A percentile compares a stretch with the other conserved stretches of the same genome.
These are phyloP conservation scores for Sitobion miscanthi DNA, from an alignment of 1,140 invertebrate species.

Conservation along the genomic window DNA sequence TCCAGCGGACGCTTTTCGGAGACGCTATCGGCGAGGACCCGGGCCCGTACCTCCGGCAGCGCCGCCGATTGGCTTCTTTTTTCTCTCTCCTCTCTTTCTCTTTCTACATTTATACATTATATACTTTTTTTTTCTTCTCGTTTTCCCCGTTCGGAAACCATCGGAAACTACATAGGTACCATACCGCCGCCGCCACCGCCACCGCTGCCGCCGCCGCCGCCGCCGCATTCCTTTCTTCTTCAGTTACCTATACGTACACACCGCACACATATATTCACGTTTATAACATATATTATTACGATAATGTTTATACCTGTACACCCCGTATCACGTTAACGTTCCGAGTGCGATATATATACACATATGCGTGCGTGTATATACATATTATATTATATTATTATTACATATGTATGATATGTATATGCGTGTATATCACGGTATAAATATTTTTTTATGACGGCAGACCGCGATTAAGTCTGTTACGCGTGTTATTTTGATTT, in stretches of 20 bases:
- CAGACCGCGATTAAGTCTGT: constrained; percentile 42
- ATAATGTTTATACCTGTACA: constrained; percentile 55
- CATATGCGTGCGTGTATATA: background rate
- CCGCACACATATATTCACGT: constrained; percentile 34
- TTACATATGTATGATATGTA: constrained; percentile 32
- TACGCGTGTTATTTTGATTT: background rate
- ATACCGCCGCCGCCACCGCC: background rate
- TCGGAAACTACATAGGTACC: constrained; percentile 47
- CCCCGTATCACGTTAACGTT: constrained; percentile 54
- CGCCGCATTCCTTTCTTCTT: constrained; percentile 54
- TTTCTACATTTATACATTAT: constrained; percentile 21
- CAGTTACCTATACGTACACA: constrained; percentile 28
- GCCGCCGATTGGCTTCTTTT: constrained; percentile 40
- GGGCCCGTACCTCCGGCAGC: background rate
- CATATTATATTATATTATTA: constrained; percentile 32
- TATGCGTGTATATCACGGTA: constrained; percentile 25
- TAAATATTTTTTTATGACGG: constrained; percentile 43
- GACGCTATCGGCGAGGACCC: background rate
- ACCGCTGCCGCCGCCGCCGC: constrained; percentile 1
- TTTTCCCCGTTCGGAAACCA: constrained; percentile 47
- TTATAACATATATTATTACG: constrained; percentile 55
- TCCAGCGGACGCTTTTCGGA: background rate
- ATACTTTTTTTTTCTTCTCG: background rate
- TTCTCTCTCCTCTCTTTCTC: background rate
- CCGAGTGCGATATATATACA: background rate